Base-by-base conservation (phyloP, 2,113 vertebrate species). In the Pseudopodoces humilis region DNA sequence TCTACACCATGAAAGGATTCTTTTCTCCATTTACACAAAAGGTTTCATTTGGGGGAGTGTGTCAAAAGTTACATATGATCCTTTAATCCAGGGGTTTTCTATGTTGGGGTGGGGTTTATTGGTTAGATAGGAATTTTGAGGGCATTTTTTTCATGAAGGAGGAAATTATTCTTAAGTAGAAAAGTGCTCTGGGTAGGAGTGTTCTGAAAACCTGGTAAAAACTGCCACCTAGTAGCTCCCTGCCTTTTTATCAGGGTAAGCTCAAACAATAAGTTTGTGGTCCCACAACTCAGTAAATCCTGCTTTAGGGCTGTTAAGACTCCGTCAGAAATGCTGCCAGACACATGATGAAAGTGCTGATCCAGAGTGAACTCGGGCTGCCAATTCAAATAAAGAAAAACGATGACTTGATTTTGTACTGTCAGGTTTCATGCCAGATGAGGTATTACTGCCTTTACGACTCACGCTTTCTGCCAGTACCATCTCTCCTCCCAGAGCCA, bases 311-410 rank as follows among this genome's bases (percentile, higher is more conserved):
- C 69, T 95, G 75, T 85, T 94, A 88, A 79, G 92, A 65, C 70
- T 86, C 47, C 0, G 3, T 88, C 91, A 93, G 95, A 95, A 94
- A 91, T 49, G 83, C 47, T 97, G 95, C 94, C 94, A 96, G 86
- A 41, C 52, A 33, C 25, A 74, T 83, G 92, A 92, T 96, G 91
- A 97, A 96, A 97, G 86, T 90, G 86, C 95, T 94, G 83, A 95
- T 96, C 68, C 72, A 83, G 72, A 90, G 81, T 75, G 64, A 92
- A 84, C 60, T 74, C 30, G 15, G 17, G 4, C 76, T 94, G 95
- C 86, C 94, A 94, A 93, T 70, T 88, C 85, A 95, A 95, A 94
- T 94, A 82, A 91, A 96, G 82, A 85, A 76, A 96, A 96, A 88
- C 65, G 24, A 94, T 83, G 94, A 95, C 85, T 95, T 96, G 76